Evolutionary conservation across 1,140 invertebrate species (phyloP).

Genomic region (Trichonephila inaurata): DNA sequence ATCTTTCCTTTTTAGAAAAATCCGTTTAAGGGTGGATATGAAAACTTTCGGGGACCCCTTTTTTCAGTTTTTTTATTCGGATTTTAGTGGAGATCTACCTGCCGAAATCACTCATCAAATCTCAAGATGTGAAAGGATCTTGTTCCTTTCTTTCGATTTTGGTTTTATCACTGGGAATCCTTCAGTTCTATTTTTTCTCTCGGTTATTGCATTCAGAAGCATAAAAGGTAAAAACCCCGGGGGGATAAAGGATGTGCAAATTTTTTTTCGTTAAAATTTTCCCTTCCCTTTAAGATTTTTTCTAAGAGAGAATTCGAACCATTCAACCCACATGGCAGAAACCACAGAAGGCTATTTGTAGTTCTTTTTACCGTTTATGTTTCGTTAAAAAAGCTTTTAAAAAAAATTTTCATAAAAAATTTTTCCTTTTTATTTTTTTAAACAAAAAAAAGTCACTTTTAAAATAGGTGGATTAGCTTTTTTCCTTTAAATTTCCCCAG

Average conservation of each 20-base stretch:
- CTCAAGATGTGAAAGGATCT: neutral
- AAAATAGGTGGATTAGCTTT: too few relatives aligned
- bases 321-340: neutral
- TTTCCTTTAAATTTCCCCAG: too few relatives aligned
- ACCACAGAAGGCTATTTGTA: neutral
- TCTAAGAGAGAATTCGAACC: too few relatives aligned
- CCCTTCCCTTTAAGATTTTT: neutral
- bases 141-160: constrained; percentile 21
- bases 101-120: constrained; percentile 30
- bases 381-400: too few relatives aligned
- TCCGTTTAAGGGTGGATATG: neutral
- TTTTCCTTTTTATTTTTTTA: too few relatives aligned
- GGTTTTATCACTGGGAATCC: constrained; percentile 11
- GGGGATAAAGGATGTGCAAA: neutral
- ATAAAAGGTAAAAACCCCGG: neutral
- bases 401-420: too few relatives aligned
- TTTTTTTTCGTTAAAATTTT: neutral
- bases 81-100: neutral
- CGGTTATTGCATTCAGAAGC: constrained; percentile 7
- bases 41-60: neutral
- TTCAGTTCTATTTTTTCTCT: neutral
- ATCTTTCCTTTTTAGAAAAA: neutral
- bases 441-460: too few relatives aligned
- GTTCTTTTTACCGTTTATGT: too few relatives aligned
- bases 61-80: neutral